These are phyloP conservation scores for Cyrtodaria siliqua DNA, from an alignment of 2,888 invertebrate species.

Conservation along the genomic window DNA sequence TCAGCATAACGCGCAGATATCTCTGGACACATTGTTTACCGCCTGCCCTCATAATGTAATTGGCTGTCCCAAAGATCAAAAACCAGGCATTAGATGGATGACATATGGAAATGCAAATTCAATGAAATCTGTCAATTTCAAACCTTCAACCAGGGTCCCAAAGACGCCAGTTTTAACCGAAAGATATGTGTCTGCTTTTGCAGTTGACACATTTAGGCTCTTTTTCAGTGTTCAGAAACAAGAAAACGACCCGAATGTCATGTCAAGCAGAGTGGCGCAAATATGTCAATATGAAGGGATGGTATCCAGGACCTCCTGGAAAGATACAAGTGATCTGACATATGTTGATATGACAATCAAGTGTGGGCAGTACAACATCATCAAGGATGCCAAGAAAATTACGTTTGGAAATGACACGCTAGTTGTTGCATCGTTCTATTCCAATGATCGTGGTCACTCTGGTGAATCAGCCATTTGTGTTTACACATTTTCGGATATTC, in stretches of 20 bases:
- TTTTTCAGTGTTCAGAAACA: slow-evolving; percentile 14
- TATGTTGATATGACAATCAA: slow-evolving; percentile 12
- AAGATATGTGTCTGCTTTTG: slow-evolving; percentile 1
- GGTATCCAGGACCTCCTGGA: no score
- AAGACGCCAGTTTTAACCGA: background rate
- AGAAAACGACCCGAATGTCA: background rate
- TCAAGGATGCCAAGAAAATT: slow-evolving; percentile 4
- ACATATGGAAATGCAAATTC: background rate
- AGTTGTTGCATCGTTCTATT: slow-evolving; percentile 5
- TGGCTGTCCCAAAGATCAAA: background rate
- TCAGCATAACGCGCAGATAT: no score
- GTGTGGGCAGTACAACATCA: slow-evolving; percentile 7
- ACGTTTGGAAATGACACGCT: background rate
- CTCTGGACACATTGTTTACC: background rate
- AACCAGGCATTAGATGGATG: background rate
- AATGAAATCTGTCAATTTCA: no score
- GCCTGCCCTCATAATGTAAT: slow-evolving; percentile 10
- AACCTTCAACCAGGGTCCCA: no score
- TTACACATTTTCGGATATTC: slow-evolving; percentile 1
- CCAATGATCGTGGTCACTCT: background rate
- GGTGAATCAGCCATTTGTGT: slow-evolving; percentile 13
- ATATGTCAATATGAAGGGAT: no score
- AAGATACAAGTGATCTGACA: background rate
- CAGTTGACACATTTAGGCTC: background rate
- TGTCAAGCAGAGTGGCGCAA: slow-evolving; percentile 3